Base-by-base conservation (phyloP, 2,888 invertebrate species). In the Thalpophila matura region DNA sequence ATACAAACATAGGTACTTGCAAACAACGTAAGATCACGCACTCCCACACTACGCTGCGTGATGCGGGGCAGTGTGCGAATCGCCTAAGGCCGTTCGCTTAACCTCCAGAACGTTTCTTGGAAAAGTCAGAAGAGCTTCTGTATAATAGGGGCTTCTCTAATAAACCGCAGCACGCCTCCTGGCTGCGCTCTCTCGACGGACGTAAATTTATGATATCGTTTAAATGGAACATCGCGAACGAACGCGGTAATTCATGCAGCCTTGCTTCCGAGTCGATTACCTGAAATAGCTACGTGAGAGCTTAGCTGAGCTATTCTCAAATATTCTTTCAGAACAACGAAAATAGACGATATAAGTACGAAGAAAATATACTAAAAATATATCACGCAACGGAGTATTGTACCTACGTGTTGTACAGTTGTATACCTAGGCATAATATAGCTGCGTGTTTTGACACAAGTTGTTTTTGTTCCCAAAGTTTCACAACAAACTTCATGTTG, bases 121-220 rank as follows among this genome's bases (percentile, higher is more conserved):
- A 57, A 68, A 31, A 58, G 42, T 47, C 35, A 40, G 60, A 40
- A 51, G 51, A 56, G 50, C 43, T 62, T 60, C 35, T 59, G 40
- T 63, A 53, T 67, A 67, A 64, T 55, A 51, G 35, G n/a, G 14
- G 47, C 57, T 49, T 55, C 53, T 54, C 59, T 71, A 63, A 77
- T 71, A 77, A 72, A 59, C 74, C 69, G 37, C 51, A 59, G 45
- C 53, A 73, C 66, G 64, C 59, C 61, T 65, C 63, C 68, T 50
- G 65, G 53, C 53, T 66, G 10, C 62, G 45, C 66, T 76, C 49
- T 29, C 47, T 29, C 45, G 29, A 27, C 53, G 40, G 45, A 65
- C 53, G 43, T 42, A 43, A 76, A 72, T 77, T 75, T 79, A 80
- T 75, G 65, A 77, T 63, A 64, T 49, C 67, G 24, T 70, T 80